Percentiles rank a stretch among this genome's conserved stretches.
Conservation (phyloP, 2,797 vertebrate species). For the Silurus aristotelis region DNA sequence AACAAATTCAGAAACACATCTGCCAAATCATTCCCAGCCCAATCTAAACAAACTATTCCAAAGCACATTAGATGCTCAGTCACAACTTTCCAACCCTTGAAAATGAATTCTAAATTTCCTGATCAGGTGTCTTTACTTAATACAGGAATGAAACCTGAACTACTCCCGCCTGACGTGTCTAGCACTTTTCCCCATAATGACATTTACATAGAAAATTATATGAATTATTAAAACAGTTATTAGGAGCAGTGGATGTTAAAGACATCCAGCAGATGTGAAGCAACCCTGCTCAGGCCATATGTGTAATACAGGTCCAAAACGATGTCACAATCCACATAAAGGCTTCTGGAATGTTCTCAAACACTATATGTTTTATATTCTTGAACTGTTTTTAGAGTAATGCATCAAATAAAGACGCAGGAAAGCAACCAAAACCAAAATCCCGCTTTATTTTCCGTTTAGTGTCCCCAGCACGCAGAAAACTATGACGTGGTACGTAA, state of each 20-base stretch:
- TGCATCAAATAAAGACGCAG: not conserved
- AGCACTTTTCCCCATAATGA: not conserved
- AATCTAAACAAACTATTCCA: not conserved
- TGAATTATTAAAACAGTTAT: not conserved
- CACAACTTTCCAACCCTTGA: not conserved
- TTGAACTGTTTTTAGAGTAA: too few species aligned
- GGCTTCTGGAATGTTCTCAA: not conserved
- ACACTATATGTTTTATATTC: too few species aligned
- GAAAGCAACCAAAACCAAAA: not conserved
- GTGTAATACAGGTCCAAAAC: not conserved
- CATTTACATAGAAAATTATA: not conserved
- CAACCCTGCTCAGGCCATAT: not conserved
- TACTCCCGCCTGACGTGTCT: not conserved
- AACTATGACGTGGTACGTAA: constrained; percentile 42
- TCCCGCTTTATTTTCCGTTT: not conserved
- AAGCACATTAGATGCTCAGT: not conserved
- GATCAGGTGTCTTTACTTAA: not conserved
- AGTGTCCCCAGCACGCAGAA: not conserved
- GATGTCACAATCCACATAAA: not conserved
- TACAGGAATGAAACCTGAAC: not conserved
- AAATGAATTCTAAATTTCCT: not conserved
- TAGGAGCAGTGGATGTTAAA: not conserved
- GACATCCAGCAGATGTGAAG: not conserved
- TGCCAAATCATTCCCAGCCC: not conserved
- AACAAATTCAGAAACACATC: not conserved